These are phyloP conservation scores for Xenopus borealis DNA, from an alignment of 2,113 vertebrate genomes.

Conservation along the genomic window DNA sequence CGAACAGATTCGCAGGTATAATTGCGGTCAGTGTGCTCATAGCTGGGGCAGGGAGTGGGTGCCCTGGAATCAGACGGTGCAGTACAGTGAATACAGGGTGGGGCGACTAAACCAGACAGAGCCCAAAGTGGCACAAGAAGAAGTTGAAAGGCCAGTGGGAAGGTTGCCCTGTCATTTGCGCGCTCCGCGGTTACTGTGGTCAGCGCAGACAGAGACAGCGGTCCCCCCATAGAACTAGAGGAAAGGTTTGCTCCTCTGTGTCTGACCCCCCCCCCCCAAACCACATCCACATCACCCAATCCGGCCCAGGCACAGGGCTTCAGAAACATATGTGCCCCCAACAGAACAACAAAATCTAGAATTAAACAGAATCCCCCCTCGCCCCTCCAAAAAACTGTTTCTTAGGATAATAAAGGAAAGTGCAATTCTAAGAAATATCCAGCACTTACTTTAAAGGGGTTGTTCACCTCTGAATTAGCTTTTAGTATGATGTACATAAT, in stretches of 20 bases:
- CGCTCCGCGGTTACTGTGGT: conserved; percentile 27
- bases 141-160: conserved; percentile 30
- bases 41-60: conserved; percentile 11
- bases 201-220: conserved; percentile 35
- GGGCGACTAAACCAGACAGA: conserved; percentile 14
- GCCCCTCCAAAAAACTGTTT: too few relatives aligned
- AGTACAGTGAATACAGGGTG: conserved; percentile 13
- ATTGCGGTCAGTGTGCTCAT: not conserved
- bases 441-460: too few relatives aligned
- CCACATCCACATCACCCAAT: not conserved
- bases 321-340: not conserved
- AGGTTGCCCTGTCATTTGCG: conserved; percentile 28
- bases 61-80: conserved; percentile 26
- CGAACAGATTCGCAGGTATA: not conserved
- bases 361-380: too few relatives aligned
- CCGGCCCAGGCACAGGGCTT: not conserved
- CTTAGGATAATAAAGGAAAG: too few relatives aligned
- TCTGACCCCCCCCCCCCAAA: not conserved
- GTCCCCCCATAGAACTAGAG: conserved; percentile 13
- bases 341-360: too few relatives aligned
- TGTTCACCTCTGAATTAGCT: too few relatives aligned
- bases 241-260: not conserved
- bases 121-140: not conserved
- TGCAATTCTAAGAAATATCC: too few relatives aligned
- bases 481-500: too few relatives aligned